A percentile compares a stretch with the other conserved stretches of the same genome.
Evolutionary conservation across 1,140 invertebrate species (phyloP).

Genomic region (Bombus consobrinus): DNA sequence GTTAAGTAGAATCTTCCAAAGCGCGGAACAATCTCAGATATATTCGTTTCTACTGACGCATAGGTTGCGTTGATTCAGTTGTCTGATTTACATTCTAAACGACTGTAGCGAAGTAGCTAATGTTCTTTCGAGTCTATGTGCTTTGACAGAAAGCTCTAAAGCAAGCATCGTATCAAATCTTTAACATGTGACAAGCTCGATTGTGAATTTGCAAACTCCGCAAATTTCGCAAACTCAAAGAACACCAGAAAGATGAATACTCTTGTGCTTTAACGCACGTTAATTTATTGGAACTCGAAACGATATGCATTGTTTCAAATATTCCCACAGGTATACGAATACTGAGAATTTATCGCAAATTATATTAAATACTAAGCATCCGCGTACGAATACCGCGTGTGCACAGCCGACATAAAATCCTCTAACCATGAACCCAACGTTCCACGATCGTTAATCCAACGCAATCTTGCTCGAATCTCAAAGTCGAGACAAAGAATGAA

Average conservation of each 20-base stretch:
- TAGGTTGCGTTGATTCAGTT: too few relatives aligned
- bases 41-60: background rate
- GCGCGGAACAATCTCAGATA: background rate
- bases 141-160: too few relatives aligned
- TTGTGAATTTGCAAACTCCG: too few relatives aligned
- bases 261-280: background rate
- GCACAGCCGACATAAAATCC: background rate
- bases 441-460: constrained; percentile 8
- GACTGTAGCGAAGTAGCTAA: too few relatives aligned
- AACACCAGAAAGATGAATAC: too few relatives aligned
- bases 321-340: background rate
- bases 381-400: background rate
- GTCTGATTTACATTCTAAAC: too few relatives aligned
- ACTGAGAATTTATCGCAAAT: background rate
- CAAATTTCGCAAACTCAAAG: too few relatives aligned
- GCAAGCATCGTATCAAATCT: too few relatives aligned
- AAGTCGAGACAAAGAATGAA: constrained; percentile 14
- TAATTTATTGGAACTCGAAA: background rate
- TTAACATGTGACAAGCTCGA: too few relatives aligned
- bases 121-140: too few relatives aligned
- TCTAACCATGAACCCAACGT: constrained; percentile 15
- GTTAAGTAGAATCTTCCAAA: background rate
- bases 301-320: background rate
- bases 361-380: background rate
- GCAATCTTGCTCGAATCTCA: constrained; percentile 1